Conservation (phyloP, 2,113 vertebrate species). For the Turdus rufiventris region DNA sequence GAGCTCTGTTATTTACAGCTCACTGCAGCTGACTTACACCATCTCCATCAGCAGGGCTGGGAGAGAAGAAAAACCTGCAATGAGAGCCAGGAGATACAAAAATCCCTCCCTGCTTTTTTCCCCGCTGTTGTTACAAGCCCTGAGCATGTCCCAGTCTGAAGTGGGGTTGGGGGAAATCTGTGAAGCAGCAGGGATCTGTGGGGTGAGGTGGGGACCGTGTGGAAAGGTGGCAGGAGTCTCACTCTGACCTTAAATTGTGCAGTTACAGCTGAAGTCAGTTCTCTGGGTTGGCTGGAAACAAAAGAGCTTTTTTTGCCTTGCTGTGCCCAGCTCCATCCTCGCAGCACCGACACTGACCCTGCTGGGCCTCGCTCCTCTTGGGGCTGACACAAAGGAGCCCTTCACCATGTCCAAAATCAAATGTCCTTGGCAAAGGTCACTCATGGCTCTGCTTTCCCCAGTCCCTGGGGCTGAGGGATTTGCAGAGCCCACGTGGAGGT, state of each 20-base stretch:
- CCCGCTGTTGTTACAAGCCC: neutral
- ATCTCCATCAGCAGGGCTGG: neutral
- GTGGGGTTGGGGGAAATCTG: neutral
- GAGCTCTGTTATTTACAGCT: slow-evolving; percentile 3
- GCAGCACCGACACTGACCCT: neutral
- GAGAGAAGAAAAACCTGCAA: neutral
- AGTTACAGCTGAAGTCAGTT: neutral
- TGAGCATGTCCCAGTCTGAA: neutral
- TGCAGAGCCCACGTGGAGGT: neutral
- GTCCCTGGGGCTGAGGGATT: neutral
- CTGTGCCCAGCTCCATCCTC: neutral
- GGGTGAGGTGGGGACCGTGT: neutral
- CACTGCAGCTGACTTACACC: slow-evolving; percentile 16
- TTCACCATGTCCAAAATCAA: neutral
- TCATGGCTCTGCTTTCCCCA: neutral
- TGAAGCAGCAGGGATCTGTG: neutral
- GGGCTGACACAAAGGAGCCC: neutral
- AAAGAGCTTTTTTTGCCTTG: neutral
- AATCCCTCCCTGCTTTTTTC: neutral
- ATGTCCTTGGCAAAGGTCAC: neutral
- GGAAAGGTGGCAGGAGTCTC: neutral
- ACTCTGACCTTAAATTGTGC: neutral
- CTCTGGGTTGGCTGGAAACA: neutral
- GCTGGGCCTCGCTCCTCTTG: neutral
- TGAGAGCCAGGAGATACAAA: neutral